Evolutionary conservation across 2,113 vertebrate species (phyloP), one percentile per base, ranked within the genome.

Genomic region (Xerus inauris): DNA sequence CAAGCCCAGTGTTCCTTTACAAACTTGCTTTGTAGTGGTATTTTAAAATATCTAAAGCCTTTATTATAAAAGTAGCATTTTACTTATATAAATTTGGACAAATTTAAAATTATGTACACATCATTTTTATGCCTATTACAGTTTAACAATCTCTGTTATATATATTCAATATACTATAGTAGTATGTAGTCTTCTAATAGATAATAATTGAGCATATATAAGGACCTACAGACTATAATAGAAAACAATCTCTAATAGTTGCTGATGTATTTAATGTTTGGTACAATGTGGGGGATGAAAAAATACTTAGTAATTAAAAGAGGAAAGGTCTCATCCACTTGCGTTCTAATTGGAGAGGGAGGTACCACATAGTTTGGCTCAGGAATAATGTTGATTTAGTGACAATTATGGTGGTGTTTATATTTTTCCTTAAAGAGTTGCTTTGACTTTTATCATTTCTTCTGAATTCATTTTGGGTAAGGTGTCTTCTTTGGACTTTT

Each of bases 11-110:
- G 14, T 93, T 85, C 82, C 51, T 80, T 88, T 85, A 19, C 40
- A 71, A 49, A 64, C n/a, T 65, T 85, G 62, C 76, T 82, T 87
- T 82, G 40, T 75, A 12, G 16, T 79, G 16, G 12, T 79, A 49
- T 45, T 94, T 72, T 72, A n/a, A 81, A 83, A 89, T 89, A 76
- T 73, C 30, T 72, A 12, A 87, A 72, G 40, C 8, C 54, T 77
- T 86, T 81, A 67, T 49, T 94, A 49, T 79, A n/a, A 93, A 93
- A 79, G 20, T 51, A 67, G 35, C 28, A 45, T 87, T 94, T 94
- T 87, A 45, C 42, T 80, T 24, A 30, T 26, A 13, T 75, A 77
- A 94, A 87, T 75, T 85, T 64, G 59, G 65, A 65, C n/a, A 84
- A 84, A n/a, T 80, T 8, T 38, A 79, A 84, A 73, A 47, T 57